phyloP scores from a whole-genome alignment of 64 coral and sea anemone genomes.

The Montipora sp. region DNA sequence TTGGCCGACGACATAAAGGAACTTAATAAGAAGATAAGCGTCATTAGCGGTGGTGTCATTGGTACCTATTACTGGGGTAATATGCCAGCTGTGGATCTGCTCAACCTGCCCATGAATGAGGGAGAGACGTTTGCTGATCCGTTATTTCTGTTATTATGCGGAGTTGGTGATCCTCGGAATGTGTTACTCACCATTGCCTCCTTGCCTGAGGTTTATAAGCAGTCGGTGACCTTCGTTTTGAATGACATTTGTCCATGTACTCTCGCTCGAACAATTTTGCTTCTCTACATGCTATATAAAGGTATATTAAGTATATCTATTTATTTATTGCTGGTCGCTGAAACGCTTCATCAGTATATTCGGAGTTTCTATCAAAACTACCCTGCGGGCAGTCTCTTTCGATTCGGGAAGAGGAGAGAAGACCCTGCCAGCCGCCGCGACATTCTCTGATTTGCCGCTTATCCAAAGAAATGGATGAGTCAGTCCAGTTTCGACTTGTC shows the following conservation, averaged over 20 bases:
- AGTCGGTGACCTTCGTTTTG: slow-evolving; percentile 52
- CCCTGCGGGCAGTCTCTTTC: no score
- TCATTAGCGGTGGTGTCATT: background rate
- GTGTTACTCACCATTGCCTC: slow-evolving; percentile 54
- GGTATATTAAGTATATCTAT: background rate
- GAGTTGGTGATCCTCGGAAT: slow-evolving; percentile 67
- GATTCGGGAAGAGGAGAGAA: no score
- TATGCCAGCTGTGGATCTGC: slow-evolving; percentile 52
- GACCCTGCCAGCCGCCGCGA: no score
- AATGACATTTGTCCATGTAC: slow-evolving; percentile 69
- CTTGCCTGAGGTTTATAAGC: slow-evolving; percentile 56
- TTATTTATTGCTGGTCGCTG: background rate
- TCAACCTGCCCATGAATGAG: slow-evolving; percentile 64
- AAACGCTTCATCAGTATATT: no score
- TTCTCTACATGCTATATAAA: slow-evolving; percentile 64
- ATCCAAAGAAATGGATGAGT: no score
- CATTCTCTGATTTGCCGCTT: no score
- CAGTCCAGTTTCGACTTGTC: no score
- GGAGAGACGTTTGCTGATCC: slow-evolving; percentile 23
- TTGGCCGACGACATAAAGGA: background rate
- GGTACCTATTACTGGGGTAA: slow-evolving; percentile 66
- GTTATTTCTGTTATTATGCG: slow-evolving; percentile 54
- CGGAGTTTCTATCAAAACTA: no score
- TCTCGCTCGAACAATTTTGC: slow-evolving; percentile 40
- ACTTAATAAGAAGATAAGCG: background rate